These are phyloP conservation scores for Muntiacus reevesi DNA, from an alignment of 2,113 vertebrate species.

Conservation along the genomic window DNA sequence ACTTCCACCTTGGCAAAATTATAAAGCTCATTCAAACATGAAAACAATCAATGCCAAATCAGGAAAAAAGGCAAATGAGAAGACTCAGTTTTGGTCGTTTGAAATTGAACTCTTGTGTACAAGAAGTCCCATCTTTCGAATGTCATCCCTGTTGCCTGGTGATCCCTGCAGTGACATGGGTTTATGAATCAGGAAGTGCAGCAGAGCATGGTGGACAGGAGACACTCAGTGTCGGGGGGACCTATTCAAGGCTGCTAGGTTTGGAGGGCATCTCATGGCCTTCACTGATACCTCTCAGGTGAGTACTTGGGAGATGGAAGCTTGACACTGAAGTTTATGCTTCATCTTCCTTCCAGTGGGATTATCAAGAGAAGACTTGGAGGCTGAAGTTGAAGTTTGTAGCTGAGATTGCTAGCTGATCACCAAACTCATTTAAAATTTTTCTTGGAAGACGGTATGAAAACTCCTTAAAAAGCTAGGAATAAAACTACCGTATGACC, in stretches of 20 bases:
- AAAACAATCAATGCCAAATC: constrained; percentile 46
- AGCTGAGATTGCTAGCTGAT: background rate
- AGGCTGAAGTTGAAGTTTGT: background rate
- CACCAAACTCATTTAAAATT: background rate
- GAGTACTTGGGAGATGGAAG: background rate
- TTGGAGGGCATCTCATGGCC: background rate
- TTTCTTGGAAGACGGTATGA: background rate
- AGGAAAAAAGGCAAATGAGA: background rate
- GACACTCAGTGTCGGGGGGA: rapidly evolving
- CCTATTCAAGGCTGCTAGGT: background rate
- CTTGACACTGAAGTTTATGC: background rate
- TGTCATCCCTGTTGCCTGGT: background rate
- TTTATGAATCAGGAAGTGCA: background rate
- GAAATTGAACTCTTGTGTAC: background rate
- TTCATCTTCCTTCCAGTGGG: background rate
- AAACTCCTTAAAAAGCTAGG: background rate
- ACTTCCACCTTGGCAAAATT: constrained; percentile 60
- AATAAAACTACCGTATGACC: background rate
- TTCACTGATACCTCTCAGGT: background rate
- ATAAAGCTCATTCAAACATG: constrained; percentile 8
- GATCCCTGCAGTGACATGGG: background rate
- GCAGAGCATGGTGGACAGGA: background rate
- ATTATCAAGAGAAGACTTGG: background rate
- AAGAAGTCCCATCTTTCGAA: background rate
- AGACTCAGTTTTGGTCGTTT: background rate